Conservation (phyloP, 2,797 vertebrate species). For the Pantherophis vulpinus region DNA sequence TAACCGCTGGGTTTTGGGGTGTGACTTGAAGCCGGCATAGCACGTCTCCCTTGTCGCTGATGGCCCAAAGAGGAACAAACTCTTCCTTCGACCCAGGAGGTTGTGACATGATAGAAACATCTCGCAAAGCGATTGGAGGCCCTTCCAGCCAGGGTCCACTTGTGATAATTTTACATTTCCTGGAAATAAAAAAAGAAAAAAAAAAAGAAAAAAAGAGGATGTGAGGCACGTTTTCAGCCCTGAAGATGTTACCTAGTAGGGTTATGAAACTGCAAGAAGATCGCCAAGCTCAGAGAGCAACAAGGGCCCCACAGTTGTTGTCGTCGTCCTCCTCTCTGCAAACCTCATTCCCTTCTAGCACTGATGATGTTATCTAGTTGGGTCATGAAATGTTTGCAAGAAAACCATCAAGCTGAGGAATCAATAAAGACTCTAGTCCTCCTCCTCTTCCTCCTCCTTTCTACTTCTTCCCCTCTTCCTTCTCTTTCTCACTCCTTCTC, state of each 20-base stretch:
- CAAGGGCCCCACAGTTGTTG: background rate
- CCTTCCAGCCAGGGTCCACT: conserved; percentile 95
- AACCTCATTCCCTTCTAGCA: background rate
- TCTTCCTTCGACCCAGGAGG: conserved; percentile 66
- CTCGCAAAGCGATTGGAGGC: conserved; percentile 83
- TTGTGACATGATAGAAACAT: conserved; percentile 85
- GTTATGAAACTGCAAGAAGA: background rate
- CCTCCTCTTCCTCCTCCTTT: too few relatives aligned
- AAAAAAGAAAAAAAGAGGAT: background rate
- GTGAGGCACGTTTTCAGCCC: background rate
- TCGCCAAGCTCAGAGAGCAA: background rate
- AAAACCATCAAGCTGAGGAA: too few relatives aligned
- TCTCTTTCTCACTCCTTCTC: too few relatives aligned
- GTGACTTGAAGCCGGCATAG: conserved; percentile 91
- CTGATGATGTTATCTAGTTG: too few relatives aligned
- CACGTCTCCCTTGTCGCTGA: conserved; percentile 96
- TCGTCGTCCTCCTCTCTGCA: background rate
- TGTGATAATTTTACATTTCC: conserved; percentile 93
- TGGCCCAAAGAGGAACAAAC: conserved; percentile 86
- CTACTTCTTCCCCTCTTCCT: too few relatives aligned
- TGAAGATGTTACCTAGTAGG: background rate
- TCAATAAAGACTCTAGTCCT: too few relatives aligned
- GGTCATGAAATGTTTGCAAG: too few relatives aligned
- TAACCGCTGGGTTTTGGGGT: conserved; percentile 83
- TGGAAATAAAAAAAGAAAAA: conserved; percentile 46